Base-by-base conservation (phyloP, 2,888 invertebrate species). In the Xestia ashworthii region DNA sequence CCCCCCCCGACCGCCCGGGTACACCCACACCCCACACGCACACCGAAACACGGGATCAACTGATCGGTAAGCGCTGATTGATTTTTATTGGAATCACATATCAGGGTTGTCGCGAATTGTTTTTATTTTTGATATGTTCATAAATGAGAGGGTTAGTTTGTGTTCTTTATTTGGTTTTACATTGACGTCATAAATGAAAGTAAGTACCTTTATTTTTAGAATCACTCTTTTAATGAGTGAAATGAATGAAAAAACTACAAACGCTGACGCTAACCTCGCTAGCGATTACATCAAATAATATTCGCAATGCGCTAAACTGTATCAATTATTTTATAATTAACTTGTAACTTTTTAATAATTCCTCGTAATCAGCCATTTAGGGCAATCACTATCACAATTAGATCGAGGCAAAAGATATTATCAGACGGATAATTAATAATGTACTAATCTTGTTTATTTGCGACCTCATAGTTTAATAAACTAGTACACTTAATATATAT, bases 11-110 rank as follows among this genome's bases (percentile, higher is more conserved):
- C 62, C 65, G 41, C 46, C 22, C 58, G 71, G 76, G 19, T 50
- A 3, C 66, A 0, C 72, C 73, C 65, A 75, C 71, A 67, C 78
- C 81, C 76, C 84, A 70, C 85, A 85, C 88, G 85, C 92, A 91
- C 92, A 92, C 92, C 80, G 81, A 76, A 74, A 85, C 81, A 88
- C 71, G 74, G 91, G 92, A 92, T 92, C 92, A 91, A 90, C 91
- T 92, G 93, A 92, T 93, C 93, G 91, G 90, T 91, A 90, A 91
- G 90, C 90, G 93, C 92, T 95, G 95, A 95, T 95, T 95, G 95
- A 95, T 95, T 95, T 95, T 95, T 95, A 95, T 95, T 95, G 94
- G 93, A 89, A 90, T 89, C 89, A 89, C 90, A 90, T 89, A 88
- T 90, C 90, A 95, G 93, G 95, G 95, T 83, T 95, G 93, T 50